phyloP scores from a whole-genome alignment of 2,797 vertebrate species.

The Rhodeus uyekii region DNA sequence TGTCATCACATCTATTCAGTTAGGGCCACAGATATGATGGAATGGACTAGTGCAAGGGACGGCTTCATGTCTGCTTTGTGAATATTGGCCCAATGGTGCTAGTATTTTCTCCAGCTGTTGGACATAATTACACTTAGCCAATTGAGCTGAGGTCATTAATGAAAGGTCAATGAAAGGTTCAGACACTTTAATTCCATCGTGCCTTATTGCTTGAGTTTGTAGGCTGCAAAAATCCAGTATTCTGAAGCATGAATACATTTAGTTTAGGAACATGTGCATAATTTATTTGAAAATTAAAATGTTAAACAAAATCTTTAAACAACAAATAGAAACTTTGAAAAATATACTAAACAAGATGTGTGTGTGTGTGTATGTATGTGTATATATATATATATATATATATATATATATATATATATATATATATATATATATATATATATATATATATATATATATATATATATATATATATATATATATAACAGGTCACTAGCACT shows the following conservation, averaged over 20 bases:
- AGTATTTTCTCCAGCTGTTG: constrained; percentile 7
- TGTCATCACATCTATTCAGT: constrained; percentile 71
- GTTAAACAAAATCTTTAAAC: no score
- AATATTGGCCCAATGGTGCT: background rate
- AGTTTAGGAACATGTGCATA: background rate
- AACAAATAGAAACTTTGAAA: no score
- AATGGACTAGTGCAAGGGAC: constrained; percentile 19
- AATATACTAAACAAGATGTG: no score
- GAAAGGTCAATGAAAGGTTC: constrained; percentile 14
- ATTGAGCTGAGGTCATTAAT: background rate
- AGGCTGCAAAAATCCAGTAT: background rate
- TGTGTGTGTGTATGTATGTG: no score
- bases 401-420: no score
- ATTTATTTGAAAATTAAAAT: background rate
- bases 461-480: no score
- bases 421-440: no score
- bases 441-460: no score
- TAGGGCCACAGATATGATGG: constrained; percentile 62
- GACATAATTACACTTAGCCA: background rate
- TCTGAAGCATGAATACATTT: background rate
- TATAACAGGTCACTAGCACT: no score
- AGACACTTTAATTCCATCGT: background rate
- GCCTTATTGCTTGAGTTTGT: background rate
- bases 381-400: no score
- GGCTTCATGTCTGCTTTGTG: background rate